These are phyloP conservation scores for Oxyruncus cristatus DNA, from an alignment of 2,113 vertebrate genomes.

Conservation along the genomic window DNA sequence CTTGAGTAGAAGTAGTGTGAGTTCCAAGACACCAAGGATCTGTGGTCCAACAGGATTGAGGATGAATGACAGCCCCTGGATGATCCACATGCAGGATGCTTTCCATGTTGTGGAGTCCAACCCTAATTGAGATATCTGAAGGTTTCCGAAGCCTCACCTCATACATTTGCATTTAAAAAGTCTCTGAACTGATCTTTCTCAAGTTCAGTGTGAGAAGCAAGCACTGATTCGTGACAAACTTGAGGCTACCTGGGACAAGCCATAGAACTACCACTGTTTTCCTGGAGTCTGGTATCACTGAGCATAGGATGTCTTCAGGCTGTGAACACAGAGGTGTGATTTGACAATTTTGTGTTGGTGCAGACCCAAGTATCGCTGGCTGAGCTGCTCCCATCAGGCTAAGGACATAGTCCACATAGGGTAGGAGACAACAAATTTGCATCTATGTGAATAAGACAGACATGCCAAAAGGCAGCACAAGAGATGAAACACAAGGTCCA, in stretches of 20 bases:
- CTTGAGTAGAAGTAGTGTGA: neutral
- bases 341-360: neutral
- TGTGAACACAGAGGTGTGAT: neutral
- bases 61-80: neutral
- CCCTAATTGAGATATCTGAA: neutral
- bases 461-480: neutral
- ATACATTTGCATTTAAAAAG: neutral
- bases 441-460: neutral
- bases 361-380: neutral
- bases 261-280: neutral
- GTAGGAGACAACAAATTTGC: neutral
- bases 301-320: neutral
- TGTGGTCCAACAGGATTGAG: neutral
- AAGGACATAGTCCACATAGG: accelerated
- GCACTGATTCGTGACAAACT: neutral
- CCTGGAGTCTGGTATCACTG: neutral
- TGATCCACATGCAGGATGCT: neutral
- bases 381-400: neutral
- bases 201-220: neutral
- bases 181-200: neutral
- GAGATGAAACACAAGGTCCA: neutral
- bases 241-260: neutral
- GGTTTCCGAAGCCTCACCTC: neutral
- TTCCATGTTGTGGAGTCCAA: neutral
- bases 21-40: neutral